Evolutionary conservation across 2,113 vertebrate species (phyloP).

Genomic region (Chloebia gouldiae): DNA sequence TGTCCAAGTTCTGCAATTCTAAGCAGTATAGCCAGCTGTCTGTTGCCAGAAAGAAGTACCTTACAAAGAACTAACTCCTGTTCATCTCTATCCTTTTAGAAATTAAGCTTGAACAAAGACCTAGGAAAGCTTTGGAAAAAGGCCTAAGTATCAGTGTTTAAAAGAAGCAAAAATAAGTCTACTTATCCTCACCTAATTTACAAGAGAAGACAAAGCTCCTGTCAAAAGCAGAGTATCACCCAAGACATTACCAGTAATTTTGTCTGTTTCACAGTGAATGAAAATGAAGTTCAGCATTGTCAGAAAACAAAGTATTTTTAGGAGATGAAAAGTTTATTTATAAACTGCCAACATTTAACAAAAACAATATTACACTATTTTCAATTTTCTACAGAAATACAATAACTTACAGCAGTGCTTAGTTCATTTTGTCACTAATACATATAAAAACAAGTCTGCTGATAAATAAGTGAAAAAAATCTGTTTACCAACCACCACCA

Average conservation of each 20-base stretch:
- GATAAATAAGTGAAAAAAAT: slow-evolving; percentile 57
- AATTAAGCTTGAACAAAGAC: background rate
- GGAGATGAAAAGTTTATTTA: slow-evolving; percentile 76
- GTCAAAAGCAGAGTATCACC: background rate
- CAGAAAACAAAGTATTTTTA: slow-evolving; percentile 19
- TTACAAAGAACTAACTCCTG: background rate
- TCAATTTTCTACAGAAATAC: slow-evolving; percentile 71
- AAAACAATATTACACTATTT: slow-evolving; percentile 67
- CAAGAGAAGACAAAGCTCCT: background rate
- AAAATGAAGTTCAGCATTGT: background rate
- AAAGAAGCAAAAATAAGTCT: background rate
- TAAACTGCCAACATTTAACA: slow-evolving; percentile 72
- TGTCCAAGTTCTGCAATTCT: background rate
- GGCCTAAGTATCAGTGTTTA: background rate
- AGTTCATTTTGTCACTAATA: slow-evolving; percentile 58
- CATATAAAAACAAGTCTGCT: slow-evolving; percentile 62
- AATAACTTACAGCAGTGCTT: slow-evolving; percentile 71
- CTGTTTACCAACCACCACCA: slow-evolving; percentile 55
- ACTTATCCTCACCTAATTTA: background rate
- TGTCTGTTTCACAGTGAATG: background rate
- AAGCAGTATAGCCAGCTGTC: background rate
- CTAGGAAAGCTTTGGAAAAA: background rate
- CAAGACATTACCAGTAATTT: background rate
- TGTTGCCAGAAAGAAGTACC: background rate
- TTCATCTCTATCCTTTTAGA: background rate